These are phyloP conservation scores for Nyctibius grandis DNA, from an alignment of 2,797 vertebrate species.

Conservation along the genomic window DNA sequence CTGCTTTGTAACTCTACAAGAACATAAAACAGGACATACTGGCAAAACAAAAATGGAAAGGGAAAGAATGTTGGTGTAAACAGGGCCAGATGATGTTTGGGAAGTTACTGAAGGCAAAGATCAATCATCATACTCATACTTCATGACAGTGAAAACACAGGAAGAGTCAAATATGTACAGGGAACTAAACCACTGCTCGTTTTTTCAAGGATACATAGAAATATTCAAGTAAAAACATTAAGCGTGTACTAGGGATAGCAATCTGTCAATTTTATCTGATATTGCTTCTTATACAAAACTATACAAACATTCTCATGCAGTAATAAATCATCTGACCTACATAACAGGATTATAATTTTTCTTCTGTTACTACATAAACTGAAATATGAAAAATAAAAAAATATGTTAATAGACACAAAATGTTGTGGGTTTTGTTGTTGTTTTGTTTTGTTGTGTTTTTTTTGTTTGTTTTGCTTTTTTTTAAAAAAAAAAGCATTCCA, in stretches of 20 bases:
- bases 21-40: neutral
- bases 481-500: neutral
- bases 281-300: neutral
- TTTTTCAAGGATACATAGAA: neutral
- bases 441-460: rapidly evolving
- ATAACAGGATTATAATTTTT: neutral
- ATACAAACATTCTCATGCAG: neutral
- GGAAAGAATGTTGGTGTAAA: neutral
- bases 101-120: neutral
- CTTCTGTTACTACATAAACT: neutral
- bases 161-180: neutral
- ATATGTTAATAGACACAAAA: neutral
- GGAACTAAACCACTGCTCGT: neutral
- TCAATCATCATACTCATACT: neutral
- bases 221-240: neutral
- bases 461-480: too few species aligned
- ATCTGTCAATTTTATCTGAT: neutral
- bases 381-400: neutral
- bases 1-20: neutral
- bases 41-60: neutral
- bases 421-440: neutral
- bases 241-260: neutral
- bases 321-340: neutral
- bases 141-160: neutral
- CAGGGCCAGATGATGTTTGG: neutral